A percentile compares a stretch with the other conserved stretches of the same genome.
Conservation (phyloP, 2,113 vertebrate genomes). For the Cephalopterus ornatus region DNA sequence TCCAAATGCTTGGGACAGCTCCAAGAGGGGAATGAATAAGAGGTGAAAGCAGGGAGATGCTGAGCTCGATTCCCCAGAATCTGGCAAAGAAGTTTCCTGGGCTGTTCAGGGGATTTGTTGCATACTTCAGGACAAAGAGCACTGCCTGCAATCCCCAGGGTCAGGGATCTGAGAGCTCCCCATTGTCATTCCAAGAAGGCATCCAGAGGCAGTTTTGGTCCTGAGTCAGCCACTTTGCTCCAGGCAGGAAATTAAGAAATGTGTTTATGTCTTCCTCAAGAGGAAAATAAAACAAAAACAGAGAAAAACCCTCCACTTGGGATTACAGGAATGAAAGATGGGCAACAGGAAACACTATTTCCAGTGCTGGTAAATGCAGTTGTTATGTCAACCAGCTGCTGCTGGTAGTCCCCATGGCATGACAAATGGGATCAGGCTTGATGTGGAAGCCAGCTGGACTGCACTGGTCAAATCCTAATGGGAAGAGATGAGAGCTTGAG, state of each 20-base stretch:
- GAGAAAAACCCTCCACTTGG: background rate
- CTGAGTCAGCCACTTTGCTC: background rate
- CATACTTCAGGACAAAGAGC: background rate
- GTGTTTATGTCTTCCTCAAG: background rate
- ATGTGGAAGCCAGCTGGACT: background rate
- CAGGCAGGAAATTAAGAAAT: background rate
- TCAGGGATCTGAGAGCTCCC: background rate
- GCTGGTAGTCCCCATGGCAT: background rate
- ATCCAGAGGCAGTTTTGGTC: background rate
- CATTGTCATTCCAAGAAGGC: background rate
- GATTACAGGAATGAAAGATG: constrained; percentile 37
- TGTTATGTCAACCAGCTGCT: constrained; percentile 50
- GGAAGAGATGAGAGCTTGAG: background rate
- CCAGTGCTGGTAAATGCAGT: constrained; percentile 38
- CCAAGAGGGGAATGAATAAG: rapidly evolving
- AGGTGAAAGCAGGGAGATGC: rapidly evolving
- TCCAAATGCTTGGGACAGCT: background rate
- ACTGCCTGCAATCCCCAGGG: background rate
- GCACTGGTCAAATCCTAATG: background rate
- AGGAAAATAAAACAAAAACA: constrained; percentile 6
- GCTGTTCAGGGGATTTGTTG: background rate
- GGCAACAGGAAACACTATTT: background rate
- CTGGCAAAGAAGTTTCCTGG: background rate
- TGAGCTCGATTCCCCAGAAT: background rate
- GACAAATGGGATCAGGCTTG: constrained; percentile 27